Evolutionary conservation across 2,113 vertebrate genomes (phyloP), one percentile per base, ranked within the genome.

Genomic region (Pampusana beccarii): DNA sequence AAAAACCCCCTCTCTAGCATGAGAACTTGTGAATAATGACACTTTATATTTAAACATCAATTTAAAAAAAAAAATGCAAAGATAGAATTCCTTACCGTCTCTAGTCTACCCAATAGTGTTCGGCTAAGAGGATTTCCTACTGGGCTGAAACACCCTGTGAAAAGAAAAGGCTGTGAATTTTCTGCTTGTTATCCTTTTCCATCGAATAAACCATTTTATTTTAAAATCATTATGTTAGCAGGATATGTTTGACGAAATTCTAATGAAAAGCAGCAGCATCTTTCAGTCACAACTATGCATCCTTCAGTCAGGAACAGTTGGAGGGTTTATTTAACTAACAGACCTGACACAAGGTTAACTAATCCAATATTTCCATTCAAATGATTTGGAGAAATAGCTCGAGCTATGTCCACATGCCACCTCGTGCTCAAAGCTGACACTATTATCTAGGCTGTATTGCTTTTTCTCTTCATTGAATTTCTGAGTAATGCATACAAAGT

Each of bases 111-210:
- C 90, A 98, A 98, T 57, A 98, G 97, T 44, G 96, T 87, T 94
- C 70, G 97, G 97, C 96, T 98, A 71, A 98, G 97, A 96, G 97
- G 97, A 80, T 98, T 98, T 96, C 98, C 98, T 46, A 98, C 98
- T 80, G 98, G 97, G 98, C 96, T 98, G 95, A 98, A 98, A 91
- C 98, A 97, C 80, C 98, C 99, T 99, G 97, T 93, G 93, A 97
- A 95, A 95, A 98, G 85, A 98, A 97, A 98, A 92, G 91, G 61
- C 29, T 80, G 82, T 97, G 88, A 98, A 97, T 92, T 97, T 95
- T 97, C 90, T 97, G 92, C 95, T 98, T 97, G 96, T 98, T 96
- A 97, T 97, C 92, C 75, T 56, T 96, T 96, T 95, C 77, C 91
- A 86, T 90, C 73, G 83, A 96, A 95, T 97, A 96, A 95, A 96